A percentile compares a stretch with the other conserved stretches of the same genome.
Evolutionary conservation across 2,113 vertebrate species (phyloP).

Genomic region (Isurus oxyrinchus): DNA sequence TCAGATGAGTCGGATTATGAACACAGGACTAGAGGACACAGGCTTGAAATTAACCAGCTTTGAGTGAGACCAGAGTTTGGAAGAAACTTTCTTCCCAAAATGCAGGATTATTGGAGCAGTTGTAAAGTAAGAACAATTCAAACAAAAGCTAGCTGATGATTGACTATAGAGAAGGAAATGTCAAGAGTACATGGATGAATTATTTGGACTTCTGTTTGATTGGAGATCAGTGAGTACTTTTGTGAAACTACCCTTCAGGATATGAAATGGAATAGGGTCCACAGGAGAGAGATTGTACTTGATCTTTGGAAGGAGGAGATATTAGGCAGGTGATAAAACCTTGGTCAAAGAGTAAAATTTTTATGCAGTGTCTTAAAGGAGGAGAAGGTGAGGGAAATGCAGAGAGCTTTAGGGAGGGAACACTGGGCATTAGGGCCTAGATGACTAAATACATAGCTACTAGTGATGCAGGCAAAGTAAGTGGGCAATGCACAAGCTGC

Average conservation of each 20-base stretch:
- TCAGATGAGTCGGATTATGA: not conserved
- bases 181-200: not conserved
- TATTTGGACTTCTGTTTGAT: not conserved
- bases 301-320: not conserved
- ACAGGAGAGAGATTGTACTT: not conserved
- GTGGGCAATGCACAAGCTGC: not conserved
- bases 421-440: not conserved
- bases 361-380: not conserved
- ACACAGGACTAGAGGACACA: not conserved
- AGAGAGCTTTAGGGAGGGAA: not conserved
- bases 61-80: not conserved
- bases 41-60: not conserved
- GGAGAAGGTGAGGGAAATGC: not conserved
- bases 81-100: not conserved
- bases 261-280: not conserved
- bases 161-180: not conserved
- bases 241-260: not conserved
- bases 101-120: not conserved
- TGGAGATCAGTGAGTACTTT: not conserved
- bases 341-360: not conserved
- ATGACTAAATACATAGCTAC: not conserved
- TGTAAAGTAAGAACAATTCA: not conserved
- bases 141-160: not conserved
- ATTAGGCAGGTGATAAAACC: not conserved
- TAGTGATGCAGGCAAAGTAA: not conserved